Evolutionary conservation across 2,888 invertebrate species (phyloP).

Genomic region (Drosophila peninsularis): DNA sequence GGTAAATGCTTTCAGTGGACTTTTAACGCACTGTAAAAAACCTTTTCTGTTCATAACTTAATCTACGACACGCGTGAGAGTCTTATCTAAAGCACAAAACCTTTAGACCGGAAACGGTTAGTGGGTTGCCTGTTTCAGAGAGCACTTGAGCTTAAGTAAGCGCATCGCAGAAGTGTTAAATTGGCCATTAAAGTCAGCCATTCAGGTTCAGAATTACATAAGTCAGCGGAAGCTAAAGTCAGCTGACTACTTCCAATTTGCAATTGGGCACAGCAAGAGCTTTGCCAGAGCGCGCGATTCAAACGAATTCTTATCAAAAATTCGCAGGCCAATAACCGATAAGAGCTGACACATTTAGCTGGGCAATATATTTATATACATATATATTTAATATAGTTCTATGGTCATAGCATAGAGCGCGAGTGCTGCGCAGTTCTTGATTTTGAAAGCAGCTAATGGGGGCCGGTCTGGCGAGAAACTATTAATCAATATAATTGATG

Average conservation of each 20-base stretch:
- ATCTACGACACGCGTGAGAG: not conserved
- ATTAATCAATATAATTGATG: constrained; percentile 80
- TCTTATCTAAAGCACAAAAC: not conserved
- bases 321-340: constrained; percentile 64
- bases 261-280: constrained; percentile 15
- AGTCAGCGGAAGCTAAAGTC: constrained; percentile 44
- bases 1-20: not conserved
- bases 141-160: not conserved
- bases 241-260: constrained; percentile 45
- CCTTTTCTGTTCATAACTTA: not conserved
- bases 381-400: constrained; percentile 11
- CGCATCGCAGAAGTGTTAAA: not conserved
- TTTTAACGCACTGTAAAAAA: not conserved
- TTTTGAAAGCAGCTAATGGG: constrained; percentile 6
- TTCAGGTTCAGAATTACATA: constrained; percentile 21
- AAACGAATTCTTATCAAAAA: constrained; percentile 53
- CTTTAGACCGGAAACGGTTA: constrained; percentile 9
- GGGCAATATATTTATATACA: constrained; percentile 1
- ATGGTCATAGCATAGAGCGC: constrained; percentile 26
- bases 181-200: constrained; percentile 14
- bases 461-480: constrained; percentile 20
- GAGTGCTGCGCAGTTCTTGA: constrained; percentile 26
- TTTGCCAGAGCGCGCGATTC: not conserved
- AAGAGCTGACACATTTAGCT: constrained; percentile 44
- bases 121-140: not conserved